Percentiles rank a stretch among this genome's conserved stretches.
Evolutionary conservation across 92 coral and sea anemone genomes (phyloP).

Genomic region (Zoanthus sansibaricus): DNA sequence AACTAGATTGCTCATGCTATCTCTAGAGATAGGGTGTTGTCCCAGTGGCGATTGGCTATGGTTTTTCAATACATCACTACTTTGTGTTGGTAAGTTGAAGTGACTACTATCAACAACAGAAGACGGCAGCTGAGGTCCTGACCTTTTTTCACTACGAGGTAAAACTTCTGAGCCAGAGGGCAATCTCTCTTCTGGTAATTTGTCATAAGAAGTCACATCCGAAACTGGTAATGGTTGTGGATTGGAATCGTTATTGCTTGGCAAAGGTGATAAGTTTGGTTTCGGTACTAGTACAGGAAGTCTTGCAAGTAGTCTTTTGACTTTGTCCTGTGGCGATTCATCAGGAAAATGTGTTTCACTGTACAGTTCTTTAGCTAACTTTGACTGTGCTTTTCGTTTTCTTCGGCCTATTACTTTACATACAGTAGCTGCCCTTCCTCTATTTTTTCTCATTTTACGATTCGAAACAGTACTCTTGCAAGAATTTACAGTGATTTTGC

Average conservation of each 20-base stretch:
- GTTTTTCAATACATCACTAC: neutral
- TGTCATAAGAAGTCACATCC: neutral
- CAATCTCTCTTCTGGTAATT: neutral
- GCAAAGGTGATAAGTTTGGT: neutral
- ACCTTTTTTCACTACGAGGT: neutral
- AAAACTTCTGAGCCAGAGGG: neutral
- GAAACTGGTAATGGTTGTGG: constrained; percentile 10
- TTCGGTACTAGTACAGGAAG: constrained; percentile 39
- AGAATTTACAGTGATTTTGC: neutral
- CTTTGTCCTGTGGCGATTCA: constrained; percentile 9
- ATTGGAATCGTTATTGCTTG: neutral
- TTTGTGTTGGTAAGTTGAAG: neutral
- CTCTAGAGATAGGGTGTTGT: neutral
- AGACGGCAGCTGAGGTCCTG: neutral
- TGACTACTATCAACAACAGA: neutral
- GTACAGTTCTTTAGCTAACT: neutral
- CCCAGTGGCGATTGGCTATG: neutral
- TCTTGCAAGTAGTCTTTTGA: constrained; percentile 34
- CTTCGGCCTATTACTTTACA: neutral
- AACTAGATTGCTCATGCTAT: neutral
- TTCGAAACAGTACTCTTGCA: neutral
- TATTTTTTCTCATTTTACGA: neutral
- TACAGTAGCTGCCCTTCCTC: neutral
- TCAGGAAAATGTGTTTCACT: neutral
- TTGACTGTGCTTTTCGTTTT: neutral